Percentiles rank a stretch among this genome's conserved stretches.
These are phyloP conservation scores for Dipodomys spectabilis DNA, from an alignment of 2,113 vertebrate species.

Conservation along the genomic window DNA sequence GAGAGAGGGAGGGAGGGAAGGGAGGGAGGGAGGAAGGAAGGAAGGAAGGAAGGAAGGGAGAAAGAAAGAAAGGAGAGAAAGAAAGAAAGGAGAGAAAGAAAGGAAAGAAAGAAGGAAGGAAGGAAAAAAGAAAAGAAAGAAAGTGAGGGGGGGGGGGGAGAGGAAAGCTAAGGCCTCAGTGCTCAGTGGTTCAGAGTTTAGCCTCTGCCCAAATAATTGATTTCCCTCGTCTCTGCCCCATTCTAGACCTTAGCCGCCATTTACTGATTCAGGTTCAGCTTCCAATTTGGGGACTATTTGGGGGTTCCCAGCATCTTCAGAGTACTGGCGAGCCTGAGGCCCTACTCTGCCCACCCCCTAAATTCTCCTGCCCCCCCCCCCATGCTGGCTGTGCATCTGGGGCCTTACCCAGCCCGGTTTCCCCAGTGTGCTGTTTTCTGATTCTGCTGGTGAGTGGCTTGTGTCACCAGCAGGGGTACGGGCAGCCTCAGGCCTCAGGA, in stretches of 20 bases:
- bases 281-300: too few relatives aligned
- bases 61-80: too few relatives aligned
- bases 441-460: background rate
- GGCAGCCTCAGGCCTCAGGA: background rate
- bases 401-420: accelerated
- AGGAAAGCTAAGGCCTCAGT: background rate
- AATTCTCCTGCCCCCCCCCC: background rate
- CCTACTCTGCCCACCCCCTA: accelerated
- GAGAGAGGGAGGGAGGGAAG: too few relatives aligned
- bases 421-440: background rate
- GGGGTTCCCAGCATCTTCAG: accelerated
- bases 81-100: too few relatives aligned
- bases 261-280: background rate
- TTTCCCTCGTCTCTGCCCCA: background rate
- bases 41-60: too few relatives aligned
- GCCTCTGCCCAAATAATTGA: background rate
- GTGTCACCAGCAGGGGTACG: background rate
- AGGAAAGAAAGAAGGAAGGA: too few relatives aligned
- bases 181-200: accelerated
- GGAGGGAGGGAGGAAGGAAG: too few relatives aligned
- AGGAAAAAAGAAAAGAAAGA: too few relatives aligned
- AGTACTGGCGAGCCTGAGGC: too few relatives aligned
- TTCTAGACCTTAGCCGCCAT: accelerated
- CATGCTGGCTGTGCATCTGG: background rate
- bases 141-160: too few relatives aligned